These are phyloP conservation scores for Drosophila siamana DNA, from an alignment of 2,888 invertebrate genomes.

Conservation along the genomic window DNA sequence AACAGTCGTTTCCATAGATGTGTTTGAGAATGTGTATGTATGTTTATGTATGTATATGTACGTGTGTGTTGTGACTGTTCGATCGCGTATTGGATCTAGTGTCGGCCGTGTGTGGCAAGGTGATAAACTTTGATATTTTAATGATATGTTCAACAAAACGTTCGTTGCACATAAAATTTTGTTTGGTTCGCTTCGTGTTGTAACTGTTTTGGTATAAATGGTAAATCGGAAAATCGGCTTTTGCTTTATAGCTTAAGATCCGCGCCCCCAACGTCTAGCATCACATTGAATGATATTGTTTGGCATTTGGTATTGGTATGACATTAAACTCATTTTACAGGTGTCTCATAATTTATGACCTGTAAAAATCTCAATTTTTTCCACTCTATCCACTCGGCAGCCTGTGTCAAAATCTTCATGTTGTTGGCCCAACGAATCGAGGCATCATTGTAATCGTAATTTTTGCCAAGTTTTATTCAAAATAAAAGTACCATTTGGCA, in stretches of 20 bases:
- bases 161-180: constrained; percentile 75
- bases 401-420: background rate
- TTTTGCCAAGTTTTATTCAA: constrained; percentile 1
- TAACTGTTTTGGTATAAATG: constrained; percentile 69
- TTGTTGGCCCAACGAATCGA: background rate
- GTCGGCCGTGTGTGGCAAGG: constrained; percentile 69
- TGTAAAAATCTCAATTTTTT: constrained; percentile 70
- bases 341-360: constrained; percentile 74
- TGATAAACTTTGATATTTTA: constrained; percentile 82
- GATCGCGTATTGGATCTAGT: constrained; percentile 28
- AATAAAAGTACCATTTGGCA: background rate
- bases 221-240: constrained; percentile 78
- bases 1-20: constrained; percentile 9
- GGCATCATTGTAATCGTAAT: background rate
- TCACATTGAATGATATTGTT: constrained; percentile 38
- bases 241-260: constrained; percentile 59
- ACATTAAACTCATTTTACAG: constrained; percentile 72
- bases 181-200: constrained; percentile 40
- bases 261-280: constrained; percentile 27
- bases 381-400: background rate
- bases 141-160: constrained; percentile 83
- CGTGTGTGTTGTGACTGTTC: constrained; percentile 13
- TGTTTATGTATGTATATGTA: constrained; percentile 18
- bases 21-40: background rate
- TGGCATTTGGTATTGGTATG: constrained; percentile 44